Evolutionary conservation across 2,888 invertebrate species (phyloP).

Genomic region (Parnassius apollo): DNA sequence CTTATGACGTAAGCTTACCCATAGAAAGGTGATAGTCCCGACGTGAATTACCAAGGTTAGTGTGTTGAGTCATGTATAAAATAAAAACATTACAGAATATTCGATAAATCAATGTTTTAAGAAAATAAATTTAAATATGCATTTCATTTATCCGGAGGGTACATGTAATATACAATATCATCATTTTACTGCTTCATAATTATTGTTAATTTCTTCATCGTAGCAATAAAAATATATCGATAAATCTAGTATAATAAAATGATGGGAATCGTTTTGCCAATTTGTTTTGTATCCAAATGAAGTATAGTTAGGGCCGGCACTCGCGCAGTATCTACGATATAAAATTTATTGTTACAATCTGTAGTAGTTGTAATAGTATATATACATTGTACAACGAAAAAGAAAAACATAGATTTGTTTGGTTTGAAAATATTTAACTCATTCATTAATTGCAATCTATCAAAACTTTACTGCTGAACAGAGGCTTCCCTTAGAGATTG

Average conservation of each 20-base stretch:
- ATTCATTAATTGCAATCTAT: too few relatives aligned
- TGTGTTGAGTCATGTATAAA: constrained; percentile 17
- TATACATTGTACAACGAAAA: too few relatives aligned
- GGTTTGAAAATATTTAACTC: too few relatives aligned
- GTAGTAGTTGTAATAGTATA: neutral
- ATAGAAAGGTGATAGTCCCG: constrained; percentile 27
- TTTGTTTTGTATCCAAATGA: neutral
- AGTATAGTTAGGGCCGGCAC: neutral
- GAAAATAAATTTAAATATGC: neutral
- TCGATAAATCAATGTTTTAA: neutral
- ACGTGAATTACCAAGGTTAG: constrained; percentile 13
- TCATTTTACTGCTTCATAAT: constrained; percentile 2
- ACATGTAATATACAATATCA: neutral
- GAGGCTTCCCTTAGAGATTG: too few relatives aligned
- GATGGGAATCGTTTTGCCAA: neutral
- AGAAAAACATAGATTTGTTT: too few relatives aligned
- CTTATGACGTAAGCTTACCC: constrained; percentile 14
- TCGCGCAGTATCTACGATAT: too few relatives aligned
- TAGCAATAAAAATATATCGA: constrained; percentile 3
- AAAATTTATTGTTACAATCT: neutral
- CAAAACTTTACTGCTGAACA: too few relatives aligned
- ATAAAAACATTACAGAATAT: constrained; percentile 7
- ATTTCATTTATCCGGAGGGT: neutral
- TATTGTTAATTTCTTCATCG: constrained; percentile 6
- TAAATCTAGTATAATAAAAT: constrained; percentile 1